These are phyloP conservation scores for Oscheius sp. DNA, from an alignment of 2,888 invertebrate species.

Conservation along the genomic window DNA sequence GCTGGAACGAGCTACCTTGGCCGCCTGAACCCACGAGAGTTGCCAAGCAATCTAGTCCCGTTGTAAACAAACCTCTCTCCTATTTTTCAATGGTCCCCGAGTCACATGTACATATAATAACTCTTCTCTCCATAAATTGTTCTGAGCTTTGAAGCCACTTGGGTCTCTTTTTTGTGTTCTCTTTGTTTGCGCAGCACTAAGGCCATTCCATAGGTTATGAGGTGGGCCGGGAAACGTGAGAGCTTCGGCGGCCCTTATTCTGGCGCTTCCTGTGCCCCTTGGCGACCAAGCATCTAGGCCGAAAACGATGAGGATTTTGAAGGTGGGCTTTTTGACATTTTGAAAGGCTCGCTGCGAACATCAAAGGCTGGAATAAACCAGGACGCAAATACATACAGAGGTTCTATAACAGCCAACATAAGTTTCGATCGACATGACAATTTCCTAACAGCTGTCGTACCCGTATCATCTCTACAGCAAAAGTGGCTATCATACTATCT, in stretches of 20 bases:
- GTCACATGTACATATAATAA: background rate
- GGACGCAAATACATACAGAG: too few species aligned
- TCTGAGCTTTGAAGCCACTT: background rate
- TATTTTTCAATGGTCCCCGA: slow-evolving; percentile 1
- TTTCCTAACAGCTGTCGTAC: background rate
- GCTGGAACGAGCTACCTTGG: slow-evolving; percentile 30
- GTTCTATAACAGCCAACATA: too few species aligned
- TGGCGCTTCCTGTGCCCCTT: too few species aligned
- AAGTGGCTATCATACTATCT: background rate
- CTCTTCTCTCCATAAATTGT: background rate
- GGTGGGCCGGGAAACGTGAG: slow-evolving; percentile 25
- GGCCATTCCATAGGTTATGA: slow-evolving; percentile 21
- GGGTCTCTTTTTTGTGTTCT: background rate
- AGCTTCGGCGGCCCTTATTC: background rate
- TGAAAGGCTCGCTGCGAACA: too few species aligned
- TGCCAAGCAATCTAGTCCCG: slow-evolving; percentile 6
- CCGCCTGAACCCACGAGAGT: slow-evolving; percentile 3
- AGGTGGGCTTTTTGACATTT: too few species aligned
- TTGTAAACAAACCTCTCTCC: slow-evolving; percentile 9
- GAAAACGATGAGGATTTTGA: too few species aligned
- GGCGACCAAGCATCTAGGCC: too few species aligned
- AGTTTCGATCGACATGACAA: too few species aligned
- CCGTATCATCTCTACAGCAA: background rate
- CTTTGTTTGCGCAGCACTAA: slow-evolving; percentile 17
- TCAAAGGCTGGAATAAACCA: too few species aligned